phyloP scores from a whole-genome alignment of 2,888 invertebrate genomes.

The Fragum whitleyi region DNA sequence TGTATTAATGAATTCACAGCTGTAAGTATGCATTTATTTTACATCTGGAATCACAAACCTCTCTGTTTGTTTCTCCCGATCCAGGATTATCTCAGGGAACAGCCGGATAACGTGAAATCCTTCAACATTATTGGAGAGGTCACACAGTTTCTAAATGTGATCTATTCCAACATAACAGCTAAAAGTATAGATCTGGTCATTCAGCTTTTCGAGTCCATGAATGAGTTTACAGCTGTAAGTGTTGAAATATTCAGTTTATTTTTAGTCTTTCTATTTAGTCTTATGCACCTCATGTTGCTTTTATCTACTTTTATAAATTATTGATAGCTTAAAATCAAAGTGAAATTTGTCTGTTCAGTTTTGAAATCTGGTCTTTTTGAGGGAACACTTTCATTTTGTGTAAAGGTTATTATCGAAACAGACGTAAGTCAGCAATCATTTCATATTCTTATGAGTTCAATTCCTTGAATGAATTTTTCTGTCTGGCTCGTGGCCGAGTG shows the following conservation, averaged over 20 bases:
- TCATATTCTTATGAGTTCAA: too few relatives aligned
- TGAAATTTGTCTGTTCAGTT: too few relatives aligned
- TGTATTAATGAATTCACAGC: conserved; percentile 85
- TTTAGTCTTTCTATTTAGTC: neutral
- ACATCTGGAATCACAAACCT: neutral
- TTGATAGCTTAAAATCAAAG: too few relatives aligned
- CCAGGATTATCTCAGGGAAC: conserved; percentile 85
- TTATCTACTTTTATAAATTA: neutral
- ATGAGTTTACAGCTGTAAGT: conserved; percentile 84
- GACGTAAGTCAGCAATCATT: too few relatives aligned
- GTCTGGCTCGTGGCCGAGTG: too few relatives aligned
- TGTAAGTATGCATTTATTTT: conserved; percentile 71
- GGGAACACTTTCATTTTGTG: too few relatives aligned
- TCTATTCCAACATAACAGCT: conserved; percentile 84
- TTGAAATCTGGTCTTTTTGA: too few relatives aligned
- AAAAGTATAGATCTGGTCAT: conserved; percentile 83
- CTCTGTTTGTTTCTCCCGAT: conserved; percentile 33
- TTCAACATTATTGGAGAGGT: conserved; percentile 85
- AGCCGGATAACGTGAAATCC: conserved; percentile 85
- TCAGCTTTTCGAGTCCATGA: conserved; percentile 84
- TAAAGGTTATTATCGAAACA: too few relatives aligned
- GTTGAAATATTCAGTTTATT: neutral
- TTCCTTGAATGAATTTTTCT: too few relatives aligned
- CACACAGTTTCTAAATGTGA: conserved; percentile 83
- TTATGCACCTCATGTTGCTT: neutral